Base-by-base conservation (phyloP, 1,140 invertebrate species). In the Maconellicoccus hirsutus region DNA sequence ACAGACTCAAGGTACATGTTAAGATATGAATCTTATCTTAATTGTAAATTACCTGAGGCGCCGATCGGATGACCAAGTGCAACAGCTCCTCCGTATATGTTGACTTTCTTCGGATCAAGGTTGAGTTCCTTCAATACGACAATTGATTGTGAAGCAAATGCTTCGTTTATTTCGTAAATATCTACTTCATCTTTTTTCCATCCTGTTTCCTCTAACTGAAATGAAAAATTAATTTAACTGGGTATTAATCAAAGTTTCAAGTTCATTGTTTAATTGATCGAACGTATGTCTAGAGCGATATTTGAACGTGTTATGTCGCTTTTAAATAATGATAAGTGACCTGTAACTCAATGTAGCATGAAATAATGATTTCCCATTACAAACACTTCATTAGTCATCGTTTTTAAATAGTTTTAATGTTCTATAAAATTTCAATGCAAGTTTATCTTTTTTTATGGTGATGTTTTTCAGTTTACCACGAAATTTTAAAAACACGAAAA, bases 21-120 rank as follows among this genome's bases (percentile, higher is more conserved):
- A 27, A 26, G 21, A 70, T 10, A 70, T 39, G 59, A 63, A 71
- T 33, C 12, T 33, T 33, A 33, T 33, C 29, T 33, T 33, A 12
- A 33, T 6, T 33, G 3, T 33, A 52, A 52, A 38, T 75, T 78
- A 84, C 81, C 89, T 74, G 87, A 94, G 27, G 91, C 89, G 38
- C 92, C 93, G 75, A 96, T 87, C 0, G 94, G 94, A 82, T 97
- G 92, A 6, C 94, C 94, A 26, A 97, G 76, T 0, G 93, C 89
- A 72, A 97, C 89, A 0, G 93, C 91, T 23, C 94, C 94, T 25
- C 94, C 94, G 78, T 84, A 83, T 0, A 91, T 79, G 79, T 92
- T 93, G 7, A 95, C 89, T 82, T 90, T 94, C 16, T 77, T 77
- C 0, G 80, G 70, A 79, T 93, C 85, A 72, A 92, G 71, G 14